phyloP scores from a whole-genome alignment of 2,888 invertebrate genomes.

The Monoplex corrugatus region DNA sequence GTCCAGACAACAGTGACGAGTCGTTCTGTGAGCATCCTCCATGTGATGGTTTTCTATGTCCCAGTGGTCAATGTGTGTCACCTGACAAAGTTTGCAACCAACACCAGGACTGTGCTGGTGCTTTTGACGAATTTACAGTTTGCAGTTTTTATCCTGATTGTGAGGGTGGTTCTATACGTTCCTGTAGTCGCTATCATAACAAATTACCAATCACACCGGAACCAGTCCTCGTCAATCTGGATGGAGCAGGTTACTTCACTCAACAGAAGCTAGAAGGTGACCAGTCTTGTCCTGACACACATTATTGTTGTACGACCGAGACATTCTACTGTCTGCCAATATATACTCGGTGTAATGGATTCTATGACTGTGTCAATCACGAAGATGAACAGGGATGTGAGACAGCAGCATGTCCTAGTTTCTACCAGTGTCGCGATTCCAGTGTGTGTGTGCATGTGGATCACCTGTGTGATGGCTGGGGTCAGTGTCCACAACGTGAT shows the following conservation, averaged over 20 bases:
- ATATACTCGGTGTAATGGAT: conserved; percentile 27
- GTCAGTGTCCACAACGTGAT: conserved; percentile 51
- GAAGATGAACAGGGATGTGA: conserved; percentile 30
- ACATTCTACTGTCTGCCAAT: conserved; percentile 25
- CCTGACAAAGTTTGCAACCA: neutral
- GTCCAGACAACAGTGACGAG: neutral
- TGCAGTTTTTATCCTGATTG: too few relatives aligned
- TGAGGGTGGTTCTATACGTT: neutral
- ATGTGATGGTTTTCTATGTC: neutral
- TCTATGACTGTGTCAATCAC: conserved; percentile 5
- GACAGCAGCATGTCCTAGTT: conserved; percentile 9
- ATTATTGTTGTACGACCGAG: neutral
- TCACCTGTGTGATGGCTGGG: conserved; percentile 51
- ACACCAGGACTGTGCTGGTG: neutral
- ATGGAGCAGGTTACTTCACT: too few relatives aligned
- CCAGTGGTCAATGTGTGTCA: neutral
- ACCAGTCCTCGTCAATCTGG: too few relatives aligned
- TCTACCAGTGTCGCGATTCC: conserved; percentile 47
- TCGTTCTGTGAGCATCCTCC: conserved; percentile 2
- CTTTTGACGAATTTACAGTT: neutral
- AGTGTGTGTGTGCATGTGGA: conserved; percentile 44
- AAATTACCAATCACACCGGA: neutral
- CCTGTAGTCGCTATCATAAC: neutral
- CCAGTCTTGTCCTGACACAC: neutral
- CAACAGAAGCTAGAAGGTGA: neutral